phyloP scores from a whole-genome alignment of 2,797 vertebrate species.

The Darevskia nairensis region DNA sequence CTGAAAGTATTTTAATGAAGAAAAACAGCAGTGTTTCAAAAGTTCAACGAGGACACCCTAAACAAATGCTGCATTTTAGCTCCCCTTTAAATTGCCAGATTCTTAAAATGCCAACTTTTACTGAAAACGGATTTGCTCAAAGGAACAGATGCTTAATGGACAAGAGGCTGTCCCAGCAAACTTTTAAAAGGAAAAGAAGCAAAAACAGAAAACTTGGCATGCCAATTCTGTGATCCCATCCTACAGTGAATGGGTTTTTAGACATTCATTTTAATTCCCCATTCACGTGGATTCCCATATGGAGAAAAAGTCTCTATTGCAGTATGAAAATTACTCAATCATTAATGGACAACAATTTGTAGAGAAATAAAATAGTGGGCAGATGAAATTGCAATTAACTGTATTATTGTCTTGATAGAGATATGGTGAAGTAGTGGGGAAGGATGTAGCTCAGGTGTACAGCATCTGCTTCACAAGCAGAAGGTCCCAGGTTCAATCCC shows the following conservation, averaged over 20 bases:
- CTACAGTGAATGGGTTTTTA: slow-evolving; percentile 56
- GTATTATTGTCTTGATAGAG: background rate
- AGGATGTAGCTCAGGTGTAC: too few relatives aligned
- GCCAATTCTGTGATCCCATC: slow-evolving; percentile 46
- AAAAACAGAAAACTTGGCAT: slow-evolving; percentile 48
- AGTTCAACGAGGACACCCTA: slow-evolving; percentile 38
- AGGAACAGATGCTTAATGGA: slow-evolving; percentile 69
- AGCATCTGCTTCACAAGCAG: too few relatives aligned
- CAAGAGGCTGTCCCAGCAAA: slow-evolving; percentile 55
- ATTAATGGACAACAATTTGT: slow-evolving; percentile 21
- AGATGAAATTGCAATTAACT: background rate
- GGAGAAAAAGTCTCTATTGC: slow-evolving; percentile 53
- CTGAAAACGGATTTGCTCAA: slow-evolving; percentile 64
- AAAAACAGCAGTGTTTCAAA: slow-evolving; percentile 56
- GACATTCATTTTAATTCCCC: slow-evolving; percentile 54
- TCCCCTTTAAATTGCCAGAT: slow-evolving; percentile 39
- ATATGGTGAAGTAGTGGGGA: too few relatives aligned
- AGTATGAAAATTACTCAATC: slow-evolving; percentile 26
- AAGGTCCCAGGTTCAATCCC: too few relatives aligned
- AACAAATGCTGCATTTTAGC: slow-evolving; percentile 33
- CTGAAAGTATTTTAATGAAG: slow-evolving; percentile 60
- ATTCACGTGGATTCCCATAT: slow-evolving; percentile 39
- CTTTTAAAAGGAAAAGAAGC: slow-evolving; percentile 58
- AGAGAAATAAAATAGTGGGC: background rate
- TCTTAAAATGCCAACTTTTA: background rate